A percentile compares a stretch with the other conserved stretches of the same genome.
Evolutionary conservation across 1,140 invertebrate genomes (phyloP).

Genomic region (Laupala kohalensis): DNA sequence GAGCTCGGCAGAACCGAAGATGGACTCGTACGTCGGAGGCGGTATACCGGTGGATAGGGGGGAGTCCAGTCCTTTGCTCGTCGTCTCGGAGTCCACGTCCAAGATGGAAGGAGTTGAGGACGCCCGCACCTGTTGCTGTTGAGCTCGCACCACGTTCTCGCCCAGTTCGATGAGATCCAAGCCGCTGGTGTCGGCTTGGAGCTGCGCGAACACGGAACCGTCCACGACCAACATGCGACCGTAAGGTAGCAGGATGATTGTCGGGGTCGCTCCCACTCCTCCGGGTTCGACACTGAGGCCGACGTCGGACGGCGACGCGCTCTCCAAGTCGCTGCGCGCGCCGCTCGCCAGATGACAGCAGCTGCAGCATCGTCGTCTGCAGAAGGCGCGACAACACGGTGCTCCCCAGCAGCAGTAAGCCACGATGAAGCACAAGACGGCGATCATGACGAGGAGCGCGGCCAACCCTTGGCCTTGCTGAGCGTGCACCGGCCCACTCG

Average conservation of each 20-base stretch:
- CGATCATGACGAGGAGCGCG: constrained; percentile 40
- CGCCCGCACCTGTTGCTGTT: constrained; percentile 19
- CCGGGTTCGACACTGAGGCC: constrained; percentile 24
- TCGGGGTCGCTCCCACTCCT: constrained; percentile 28
- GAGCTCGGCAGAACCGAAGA: constrained; percentile 28
- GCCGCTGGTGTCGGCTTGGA: constrained; percentile 28
- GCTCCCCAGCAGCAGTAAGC: constrained; percentile 45
- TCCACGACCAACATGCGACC: constrained; percentile 43
- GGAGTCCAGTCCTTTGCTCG: constrained; percentile 27
- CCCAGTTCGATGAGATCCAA: constrained; percentile 38
- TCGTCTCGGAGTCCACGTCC: constrained; percentile 30
- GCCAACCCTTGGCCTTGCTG: constrained; percentile 35
- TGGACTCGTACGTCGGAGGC: constrained; percentile 32
- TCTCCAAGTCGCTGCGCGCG: constrained; percentile 23
- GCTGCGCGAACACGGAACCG: constrained; percentile 33
- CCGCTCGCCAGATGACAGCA: constrained; percentile 27
- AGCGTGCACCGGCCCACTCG: constrained; percentile 7
- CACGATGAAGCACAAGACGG: constrained; percentile 40
- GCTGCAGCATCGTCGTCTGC: constrained; percentile 31
- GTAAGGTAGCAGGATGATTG: constrained; percentile 40
- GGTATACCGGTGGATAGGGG: constrained; percentile 17
- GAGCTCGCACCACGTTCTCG: constrained; percentile 33
- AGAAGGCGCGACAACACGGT: constrained; percentile 35
- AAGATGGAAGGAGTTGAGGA: constrained; percentile 27
- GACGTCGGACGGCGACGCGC: constrained; percentile 21